Evolutionary conservation across 2,113 vertebrate genomes (phyloP).

Genomic region (Cololabis saira): DNA sequence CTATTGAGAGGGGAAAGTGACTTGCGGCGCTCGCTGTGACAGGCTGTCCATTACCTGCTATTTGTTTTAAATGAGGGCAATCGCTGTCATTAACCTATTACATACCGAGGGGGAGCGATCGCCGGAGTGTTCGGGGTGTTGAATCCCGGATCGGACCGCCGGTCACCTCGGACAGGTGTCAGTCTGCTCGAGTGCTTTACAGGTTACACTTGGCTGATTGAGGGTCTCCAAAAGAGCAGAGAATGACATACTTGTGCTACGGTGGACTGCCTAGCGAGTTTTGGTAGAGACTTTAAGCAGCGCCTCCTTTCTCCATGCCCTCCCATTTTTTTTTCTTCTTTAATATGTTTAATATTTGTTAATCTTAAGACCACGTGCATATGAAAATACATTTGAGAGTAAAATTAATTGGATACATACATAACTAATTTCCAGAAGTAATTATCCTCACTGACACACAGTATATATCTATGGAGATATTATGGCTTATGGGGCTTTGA

Average conservation of each 20-base stretch:
- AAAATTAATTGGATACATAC: too few species aligned
- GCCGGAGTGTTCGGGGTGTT: slow-evolving; percentile 19
- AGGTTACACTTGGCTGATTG: slow-evolving; percentile 34
- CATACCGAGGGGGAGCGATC: slow-evolving; percentile 6
- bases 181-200: slow-evolving; percentile 21
- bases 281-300: slow-evolving; percentile 19
- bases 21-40: slow-evolving; percentile 6
- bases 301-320: background rate
- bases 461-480: too few species aligned
- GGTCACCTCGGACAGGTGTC: slow-evolving; percentile 65
- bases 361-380: too few species aligned
- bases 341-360: too few species aligned
- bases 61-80: slow-evolving; percentile 36
- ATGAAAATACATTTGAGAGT: too few species aligned
- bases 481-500: too few species aligned
- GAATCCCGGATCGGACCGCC: slow-evolving; percentile 32
- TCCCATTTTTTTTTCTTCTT: too few species aligned
- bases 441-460: too few species aligned
- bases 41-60: slow-evolving; percentile 8
- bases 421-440: too few species aligned
- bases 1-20: slow-evolving; percentile 1
- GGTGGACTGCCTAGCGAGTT: slow-evolving; percentile 19
- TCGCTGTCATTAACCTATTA: slow-evolving; percentile 43
- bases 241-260: too few species aligned
- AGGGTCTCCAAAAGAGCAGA: background rate